A percentile compares a stretch with the other conserved stretches of the same genome.
Evolutionary conservation across 2,888 invertebrate species (phyloP).

Genomic region (Limnephilus marmoratus): DNA sequence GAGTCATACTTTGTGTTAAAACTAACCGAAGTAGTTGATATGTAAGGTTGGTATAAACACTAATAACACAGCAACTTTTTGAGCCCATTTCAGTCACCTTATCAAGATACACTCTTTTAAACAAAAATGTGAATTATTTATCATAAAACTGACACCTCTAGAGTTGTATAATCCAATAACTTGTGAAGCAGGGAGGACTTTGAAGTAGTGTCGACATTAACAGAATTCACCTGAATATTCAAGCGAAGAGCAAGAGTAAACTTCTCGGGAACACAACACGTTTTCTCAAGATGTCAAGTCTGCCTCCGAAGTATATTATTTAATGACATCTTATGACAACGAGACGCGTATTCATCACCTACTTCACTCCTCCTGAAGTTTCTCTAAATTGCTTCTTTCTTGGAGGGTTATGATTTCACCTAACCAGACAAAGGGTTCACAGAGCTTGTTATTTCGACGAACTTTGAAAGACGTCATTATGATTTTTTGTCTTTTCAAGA

Average conservation of each 20-base stretch:
- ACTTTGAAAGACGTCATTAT: not conserved
- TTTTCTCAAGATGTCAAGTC: conserved; percentile 17
- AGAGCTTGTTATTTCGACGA: not conserved
- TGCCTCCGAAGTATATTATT: conserved; percentile 4
- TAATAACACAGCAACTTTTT: too few relatives aligned
- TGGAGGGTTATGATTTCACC: conserved; percentile 7
- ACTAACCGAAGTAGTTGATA: too few relatives aligned
- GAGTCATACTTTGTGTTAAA: too few relatives aligned
- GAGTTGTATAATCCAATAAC: not conserved
- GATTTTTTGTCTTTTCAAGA: not conserved
- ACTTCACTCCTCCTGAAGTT: not conserved
- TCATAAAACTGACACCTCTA: not conserved
- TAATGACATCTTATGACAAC: conserved; percentile 31
- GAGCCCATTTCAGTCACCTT: not conserved
- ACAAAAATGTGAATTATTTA: too few relatives aligned
- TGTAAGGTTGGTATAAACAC: too few relatives aligned
- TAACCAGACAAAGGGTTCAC: not conserved
- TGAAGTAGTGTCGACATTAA: conserved; percentile 6
- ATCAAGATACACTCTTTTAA: not conserved
- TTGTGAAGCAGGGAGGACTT: not conserved
- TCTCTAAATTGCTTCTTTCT: conserved; percentile 18
- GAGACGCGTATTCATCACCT: conserved; percentile 16
- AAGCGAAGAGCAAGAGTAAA: not conserved
- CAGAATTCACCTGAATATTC: conserved; percentile 29
- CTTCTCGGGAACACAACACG: conserved; percentile 1